A percentile compares a stretch with the other conserved stretches of the same genome.
phyloP scores from a whole-genome alignment of 2,888 invertebrate genomes.

The Amblyjoppa fuscipennis region DNA sequence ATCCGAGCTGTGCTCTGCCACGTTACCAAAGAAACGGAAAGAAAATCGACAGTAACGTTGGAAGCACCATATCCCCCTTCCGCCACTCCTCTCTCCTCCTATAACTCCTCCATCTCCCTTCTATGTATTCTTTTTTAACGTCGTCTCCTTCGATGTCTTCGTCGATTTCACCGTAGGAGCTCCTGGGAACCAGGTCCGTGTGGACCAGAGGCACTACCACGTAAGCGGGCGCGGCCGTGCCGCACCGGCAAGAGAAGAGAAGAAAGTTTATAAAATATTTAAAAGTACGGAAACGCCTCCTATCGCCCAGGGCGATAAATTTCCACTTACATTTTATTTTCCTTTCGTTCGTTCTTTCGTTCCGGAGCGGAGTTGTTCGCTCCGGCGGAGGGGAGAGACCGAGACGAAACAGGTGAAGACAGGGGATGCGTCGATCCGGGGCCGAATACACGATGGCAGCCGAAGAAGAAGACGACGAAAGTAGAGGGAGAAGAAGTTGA shows the following conservation, averaged over 20 bases:
- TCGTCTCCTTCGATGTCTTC: constrained; percentile 69
- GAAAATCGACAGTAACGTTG: constrained; percentile 82
- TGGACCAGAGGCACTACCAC: constrained; percentile 52
- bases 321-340: constrained; percentile 85
- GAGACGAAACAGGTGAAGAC: constrained; percentile 34
- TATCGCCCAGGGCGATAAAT: constrained; percentile 85
- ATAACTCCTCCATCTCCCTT: constrained; percentile 38
- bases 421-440: constrained; percentile 67
- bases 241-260: constrained; percentile 73
- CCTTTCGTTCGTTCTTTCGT: constrained; percentile 79
- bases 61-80: constrained; percentile 74
- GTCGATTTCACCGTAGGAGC: constrained; percentile 73
- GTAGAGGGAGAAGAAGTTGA: constrained; percentile 34
- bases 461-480: constrained; percentile 49
- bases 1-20: constrained; percentile 57
- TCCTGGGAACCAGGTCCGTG: constrained; percentile 75
- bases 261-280: constrained; percentile 85
- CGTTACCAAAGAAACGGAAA: constrained; percentile 68
- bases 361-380: constrained; percentile 73
- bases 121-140: constrained; percentile 26
- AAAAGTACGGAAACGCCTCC: constrained; percentile 85
- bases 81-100: constrained; percentile 60
- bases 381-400: constrained; percentile 50
- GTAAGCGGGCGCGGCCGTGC: constrained; percentile 38
- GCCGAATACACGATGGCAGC: constrained; percentile 67